Percentiles rank a stretch among this genome's conserved stretches.
Conservation (phyloP, 2,113 vertebrate genomes). For the Podarcis raffonei region DNA sequence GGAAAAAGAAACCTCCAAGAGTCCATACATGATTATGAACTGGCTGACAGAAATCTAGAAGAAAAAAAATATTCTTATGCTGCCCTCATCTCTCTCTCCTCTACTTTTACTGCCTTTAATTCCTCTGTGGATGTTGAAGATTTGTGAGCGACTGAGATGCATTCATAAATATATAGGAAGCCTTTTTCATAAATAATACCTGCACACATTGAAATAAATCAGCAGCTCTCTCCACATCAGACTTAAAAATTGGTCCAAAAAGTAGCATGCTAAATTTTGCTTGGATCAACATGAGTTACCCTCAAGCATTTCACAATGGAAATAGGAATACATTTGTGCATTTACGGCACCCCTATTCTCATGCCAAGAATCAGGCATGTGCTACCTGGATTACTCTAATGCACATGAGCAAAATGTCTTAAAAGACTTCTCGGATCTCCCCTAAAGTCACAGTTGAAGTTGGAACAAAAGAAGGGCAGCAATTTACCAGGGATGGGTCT, state of each 20-base stretch:
- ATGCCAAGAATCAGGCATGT: not conserved
- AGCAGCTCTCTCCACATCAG: not conserved
- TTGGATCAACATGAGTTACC: not conserved
- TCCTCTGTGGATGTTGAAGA: not conserved
- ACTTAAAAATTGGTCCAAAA: not conserved
- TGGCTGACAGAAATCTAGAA: not conserved
- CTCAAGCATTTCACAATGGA: not conserved
- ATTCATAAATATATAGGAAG: not conserved
- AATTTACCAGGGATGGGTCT: not conserved
- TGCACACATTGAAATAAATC: not conserved
- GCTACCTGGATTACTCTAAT: not conserved
- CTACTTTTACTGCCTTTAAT: not conserved
- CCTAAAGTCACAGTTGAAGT: not conserved
- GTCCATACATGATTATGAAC: not conserved
- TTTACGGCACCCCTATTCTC: not conserved
- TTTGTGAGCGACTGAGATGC: not conserved
- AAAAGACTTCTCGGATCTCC: not conserved
- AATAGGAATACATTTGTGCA: not conserved
- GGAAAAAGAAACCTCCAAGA: not conserved
- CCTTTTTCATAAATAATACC: not conserved
- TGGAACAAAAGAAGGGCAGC: not conserved
- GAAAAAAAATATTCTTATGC: not conserved
- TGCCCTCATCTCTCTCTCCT: not conserved
- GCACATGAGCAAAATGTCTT: not conserved
- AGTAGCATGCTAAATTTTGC: not conserved